phyloP scores from a whole-genome alignment of 2,888 invertebrate species.

The Andrena trimmerana region DNA sequence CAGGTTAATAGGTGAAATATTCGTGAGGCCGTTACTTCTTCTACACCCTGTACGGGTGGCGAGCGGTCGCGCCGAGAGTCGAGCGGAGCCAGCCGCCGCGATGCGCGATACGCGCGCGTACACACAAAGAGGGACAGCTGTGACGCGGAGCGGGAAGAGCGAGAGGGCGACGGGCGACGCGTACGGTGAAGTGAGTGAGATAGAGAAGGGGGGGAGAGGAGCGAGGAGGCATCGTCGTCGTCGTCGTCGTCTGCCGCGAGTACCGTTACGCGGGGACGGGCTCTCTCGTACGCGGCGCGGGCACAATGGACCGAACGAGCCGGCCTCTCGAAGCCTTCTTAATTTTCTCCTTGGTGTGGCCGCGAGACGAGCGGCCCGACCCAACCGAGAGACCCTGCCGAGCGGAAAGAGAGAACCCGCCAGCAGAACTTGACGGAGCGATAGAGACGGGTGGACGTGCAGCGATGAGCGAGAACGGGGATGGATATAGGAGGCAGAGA shows the following conservation, averaged over 20 bases:
- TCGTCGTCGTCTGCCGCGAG: constrained; percentile 60
- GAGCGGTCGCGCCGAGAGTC: constrained; percentile 24
- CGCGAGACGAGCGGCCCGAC: constrained; percentile 43
- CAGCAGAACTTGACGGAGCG: not conserved
- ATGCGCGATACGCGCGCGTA: constrained; percentile 41
- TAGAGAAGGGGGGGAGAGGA: not conserved
- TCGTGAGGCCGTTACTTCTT: not conserved
- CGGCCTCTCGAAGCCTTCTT: constrained; percentile 66
- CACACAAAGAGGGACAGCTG: constrained; percentile 48
- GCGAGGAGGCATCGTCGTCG: constrained; percentile 34
- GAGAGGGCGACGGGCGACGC: not conserved
- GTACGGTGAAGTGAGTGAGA: not conserved
- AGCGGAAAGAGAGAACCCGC: constrained; percentile 9
- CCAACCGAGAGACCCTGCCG: constrained; percentile 8
- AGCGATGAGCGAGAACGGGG: constrained; percentile 12
- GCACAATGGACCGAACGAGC: constrained; percentile 70
- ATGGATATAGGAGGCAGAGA: constrained; percentile 6
- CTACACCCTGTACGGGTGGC: not conserved
- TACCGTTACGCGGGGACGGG: constrained; percentile 65
- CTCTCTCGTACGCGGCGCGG: constrained; percentile 32
- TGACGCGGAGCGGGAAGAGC: constrained; percentile 21
- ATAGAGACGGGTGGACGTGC: not conserved
- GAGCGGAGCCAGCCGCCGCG: constrained; percentile 25
- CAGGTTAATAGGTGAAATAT: not conserved
- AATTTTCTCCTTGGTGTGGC: constrained; percentile 69